Evolutionary conservation across 2,113 vertebrate genomes (phyloP).

Genomic region (Cariama cristata): DNA sequence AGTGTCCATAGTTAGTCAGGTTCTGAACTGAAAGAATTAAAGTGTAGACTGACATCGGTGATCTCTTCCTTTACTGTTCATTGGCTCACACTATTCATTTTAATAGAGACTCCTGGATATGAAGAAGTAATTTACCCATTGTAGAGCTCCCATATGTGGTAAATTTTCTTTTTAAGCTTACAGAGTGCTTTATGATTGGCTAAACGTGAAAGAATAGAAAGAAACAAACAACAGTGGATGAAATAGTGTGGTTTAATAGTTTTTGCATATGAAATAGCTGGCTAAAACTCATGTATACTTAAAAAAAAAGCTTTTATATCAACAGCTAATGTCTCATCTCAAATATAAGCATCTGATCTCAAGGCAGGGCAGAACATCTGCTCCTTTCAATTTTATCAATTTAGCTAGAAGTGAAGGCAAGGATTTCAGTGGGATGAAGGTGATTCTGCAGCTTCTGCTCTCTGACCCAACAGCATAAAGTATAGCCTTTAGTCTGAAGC

Average conservation of each 20-base stretch:
- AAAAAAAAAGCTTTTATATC: not conserved
- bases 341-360: not conserved
- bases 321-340: not conserved
- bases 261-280: not conserved
- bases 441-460: not conserved
- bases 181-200: not conserved
- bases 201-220: not conserved
- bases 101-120: not conserved
- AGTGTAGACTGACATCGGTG: not conserved
- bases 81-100: not conserved
- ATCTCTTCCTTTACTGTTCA: not conserved
- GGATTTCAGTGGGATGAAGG: not conserved
- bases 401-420: not conserved
- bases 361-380: not conserved
- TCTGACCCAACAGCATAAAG: not conserved
- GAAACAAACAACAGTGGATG: not conserved
- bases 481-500: not conserved
- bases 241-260: not conserved
- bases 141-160: not conserved
- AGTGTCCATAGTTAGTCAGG: not conserved
- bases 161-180: not conserved
- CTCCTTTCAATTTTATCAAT: not conserved
- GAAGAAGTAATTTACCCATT: not conserved
- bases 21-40: not conserved
- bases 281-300: not conserved